Evolutionary conservation across 2,888 invertebrate genomes (phyloP), one percentile per base, ranked within the genome.

Genomic region (Cataglyphis albicans): DNA sequence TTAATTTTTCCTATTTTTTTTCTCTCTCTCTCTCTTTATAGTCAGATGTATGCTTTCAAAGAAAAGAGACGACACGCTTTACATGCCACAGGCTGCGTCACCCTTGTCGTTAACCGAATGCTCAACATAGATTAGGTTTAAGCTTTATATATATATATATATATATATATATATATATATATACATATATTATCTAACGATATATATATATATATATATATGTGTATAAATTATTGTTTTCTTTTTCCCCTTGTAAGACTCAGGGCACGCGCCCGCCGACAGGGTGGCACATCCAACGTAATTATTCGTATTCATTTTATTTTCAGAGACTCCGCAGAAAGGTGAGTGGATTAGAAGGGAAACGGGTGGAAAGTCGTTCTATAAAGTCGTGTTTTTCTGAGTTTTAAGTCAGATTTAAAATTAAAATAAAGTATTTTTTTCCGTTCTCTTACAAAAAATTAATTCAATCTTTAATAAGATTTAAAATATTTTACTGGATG

Each of bases 71-170:
- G 35, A 44, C 59, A 59, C 57, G 84, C 29, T 57, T 52, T 52
- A n/a, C 48, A 52, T 81, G 65, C 57, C 76, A 32, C 63, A 83
- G 85, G 81, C 64, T 84, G 86, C 86, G 89, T 81, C 89, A 88
- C 84, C 86, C 84, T 84, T 82, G 88, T 90, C 90, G 91, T 91
- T 87, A 86, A 90, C 91, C 89, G 89, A 93, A 93, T 93, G 93
- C 93, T 93, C 93, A 93, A 93, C 87, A 91, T 92, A 93, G 90
- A 91, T 92, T 93, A 93, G 92, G 86, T 92, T 59, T 93, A 93
- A 93, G 93, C 88, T 91, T 86, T 90, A 90, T 78, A 65, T 41
- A 72, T 68, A 55, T 90, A 89, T 57, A 72, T 68, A 55, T 90
- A 89, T 57, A 25, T 57, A 89, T 93, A 91, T 93, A 93, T 29